These are phyloP conservation scores for Drosophila watanabei DNA, from an alignment of 1,140 invertebrate genomes.

Conservation along the genomic window DNA sequence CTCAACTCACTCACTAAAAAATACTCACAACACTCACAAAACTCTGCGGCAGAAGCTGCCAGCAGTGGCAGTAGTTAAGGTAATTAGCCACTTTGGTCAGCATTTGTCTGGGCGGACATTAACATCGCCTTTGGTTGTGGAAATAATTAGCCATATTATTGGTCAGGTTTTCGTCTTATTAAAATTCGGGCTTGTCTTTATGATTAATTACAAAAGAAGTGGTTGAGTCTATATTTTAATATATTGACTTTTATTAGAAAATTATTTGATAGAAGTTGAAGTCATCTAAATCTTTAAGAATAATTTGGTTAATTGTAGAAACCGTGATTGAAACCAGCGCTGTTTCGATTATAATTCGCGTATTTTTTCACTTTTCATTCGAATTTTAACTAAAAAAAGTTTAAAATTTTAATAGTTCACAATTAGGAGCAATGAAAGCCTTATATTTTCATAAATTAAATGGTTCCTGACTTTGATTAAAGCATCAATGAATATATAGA, in stretches of 20 bases:
- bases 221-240: not conserved
- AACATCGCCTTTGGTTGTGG: slow-evolving; percentile 14
- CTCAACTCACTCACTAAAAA: slow-evolving; percentile 21
- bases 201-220: not conserved
- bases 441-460: not conserved
- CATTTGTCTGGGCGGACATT: slow-evolving; percentile 32
- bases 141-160: slow-evolving; percentile 38
- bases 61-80: slow-evolving; percentile 35
- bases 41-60: slow-evolving; percentile 16
- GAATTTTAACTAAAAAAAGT: not conserved
- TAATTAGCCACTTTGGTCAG: slow-evolving; percentile 60
- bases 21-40: not conserved
- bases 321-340: too few species aligned
- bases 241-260: too few species aligned
- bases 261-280: too few species aligned
- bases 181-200: not conserved
- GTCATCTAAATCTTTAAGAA: too few species aligned
- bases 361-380: not conserved
- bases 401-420: not conserved
- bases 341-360: too few species aligned
- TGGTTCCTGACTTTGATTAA: not conserved
- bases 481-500: not conserved
- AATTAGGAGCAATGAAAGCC: not conserved
- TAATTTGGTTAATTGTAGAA: too few species aligned
- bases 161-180: not conserved